Evolutionary conservation across 2,888 invertebrate genomes (phyloP).

Genomic region (Drosophila formosana): DNA sequence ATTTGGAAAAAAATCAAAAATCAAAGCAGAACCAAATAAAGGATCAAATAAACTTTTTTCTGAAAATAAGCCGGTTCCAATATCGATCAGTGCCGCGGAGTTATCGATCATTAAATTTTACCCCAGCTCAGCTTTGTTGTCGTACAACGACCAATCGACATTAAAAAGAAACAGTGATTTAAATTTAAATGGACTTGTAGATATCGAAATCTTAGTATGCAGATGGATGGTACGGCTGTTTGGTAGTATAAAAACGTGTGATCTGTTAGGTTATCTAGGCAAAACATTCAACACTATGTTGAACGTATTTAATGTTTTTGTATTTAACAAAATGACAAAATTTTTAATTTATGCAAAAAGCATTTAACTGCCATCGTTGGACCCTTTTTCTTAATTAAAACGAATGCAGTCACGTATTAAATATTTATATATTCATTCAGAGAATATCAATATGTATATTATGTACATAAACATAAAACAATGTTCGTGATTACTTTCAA

Average conservation of each 20-base stretch:
- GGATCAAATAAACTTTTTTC: constrained; percentile 12
- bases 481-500: constrained; percentile 27
- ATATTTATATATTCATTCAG: constrained; percentile 12
- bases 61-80: background rate
- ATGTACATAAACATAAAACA: constrained; percentile 44
- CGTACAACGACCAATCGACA: background rate
- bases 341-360: too few species aligned
- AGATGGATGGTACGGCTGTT: background rate
- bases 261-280: too few species aligned
- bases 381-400: too few species aligned
- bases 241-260: background rate
- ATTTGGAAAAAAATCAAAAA: constrained; percentile 31
- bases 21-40: constrained; percentile 34
- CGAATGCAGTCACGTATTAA: background rate
- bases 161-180: background rate
- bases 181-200: background rate
- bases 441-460: constrained; percentile 15
- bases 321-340: too few species aligned
- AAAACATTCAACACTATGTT: too few species aligned
- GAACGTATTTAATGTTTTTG: too few species aligned
- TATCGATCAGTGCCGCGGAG: background rate
- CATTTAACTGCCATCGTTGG: too few species aligned
- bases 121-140: background rate
- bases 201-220: too few species aligned
- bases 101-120: background rate